Evolutionary conservation across 1,140 invertebrate species (phyloP), one percentile per base, ranked within the genome.

Genomic region (Melanaphis sacchari): DNA sequence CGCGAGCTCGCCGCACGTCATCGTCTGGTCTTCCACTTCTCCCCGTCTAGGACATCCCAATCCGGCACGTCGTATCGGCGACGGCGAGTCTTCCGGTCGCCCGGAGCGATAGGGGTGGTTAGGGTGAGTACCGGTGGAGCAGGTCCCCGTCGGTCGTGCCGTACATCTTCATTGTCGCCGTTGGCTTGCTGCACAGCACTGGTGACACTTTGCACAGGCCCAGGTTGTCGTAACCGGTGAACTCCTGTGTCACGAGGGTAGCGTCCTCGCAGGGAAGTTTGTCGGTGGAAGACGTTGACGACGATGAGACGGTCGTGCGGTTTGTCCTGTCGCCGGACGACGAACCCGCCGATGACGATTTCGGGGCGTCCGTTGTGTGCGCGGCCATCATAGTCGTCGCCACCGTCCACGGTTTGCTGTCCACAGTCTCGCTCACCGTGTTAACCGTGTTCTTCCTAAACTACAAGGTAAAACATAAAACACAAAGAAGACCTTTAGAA

Each of bases 251-350:
- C 46, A 81, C 91, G 46, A 92, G 90, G 24, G 81, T 92, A 36
- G 91, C 91, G 81, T 93, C 91, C 26, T 93, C 91, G 91, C 91
- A 93, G 11, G 91, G 91, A 24, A 93, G 40, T 24, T 93, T 93
- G 46, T 84, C 76, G 24, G 90, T 82, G 76, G 91, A 93, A 5
- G 81, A 84, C 0, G 91, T 41, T 2, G 46, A 43, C 76, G 43
- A 38, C 81, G 81, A 81, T 1, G 91, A 93, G 36, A 46, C 59
- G 89, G 59, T 90, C 38, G 89, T 90, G 36, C 88, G 49, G 59
- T n/a, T 76, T 2, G 59, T 76, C 24, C 15, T 59, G n/a, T 52
- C 38, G 31, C 66, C 43, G 31, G 76, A 49, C 24, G 89, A 90
- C 38, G 89, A 59, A 15, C 59, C n/a, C 1, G 89, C 22, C 4